phyloP scores from a whole-genome alignment of 2,888 invertebrate genomes.

The Lycocerus yunnanus region DNA sequence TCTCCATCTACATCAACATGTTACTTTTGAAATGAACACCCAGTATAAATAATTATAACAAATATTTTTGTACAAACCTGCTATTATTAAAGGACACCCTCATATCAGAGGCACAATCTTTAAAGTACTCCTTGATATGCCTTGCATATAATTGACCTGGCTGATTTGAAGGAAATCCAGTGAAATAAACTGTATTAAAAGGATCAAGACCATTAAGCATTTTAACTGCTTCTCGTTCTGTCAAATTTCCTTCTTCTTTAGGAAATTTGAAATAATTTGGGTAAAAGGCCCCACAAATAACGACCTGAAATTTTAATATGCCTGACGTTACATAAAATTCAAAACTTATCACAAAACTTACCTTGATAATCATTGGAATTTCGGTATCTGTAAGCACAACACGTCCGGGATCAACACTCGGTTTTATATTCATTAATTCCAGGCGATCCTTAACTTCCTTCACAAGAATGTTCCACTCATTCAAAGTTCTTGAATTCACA shows the following conservation, averaged over 20 bases:
- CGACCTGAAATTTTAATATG: constrained; percentile 58
- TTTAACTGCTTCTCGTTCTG: constrained; percentile 70
- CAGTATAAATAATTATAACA: too few species aligned
- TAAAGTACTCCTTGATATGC: constrained; percentile 65
- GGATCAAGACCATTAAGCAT: constrained; percentile 76
- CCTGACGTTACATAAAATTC: too few species aligned
- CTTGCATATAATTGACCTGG: constrained; percentile 73
- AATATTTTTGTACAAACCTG: constrained; percentile 51
- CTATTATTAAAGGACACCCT: constrained; percentile 60
- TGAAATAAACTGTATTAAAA: constrained; percentile 72
- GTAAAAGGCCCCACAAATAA: constrained; percentile 89
- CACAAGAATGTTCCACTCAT: constrained; percentile 74
- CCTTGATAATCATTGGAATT: constrained; percentile 68
- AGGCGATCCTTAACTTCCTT: constrained; percentile 72
- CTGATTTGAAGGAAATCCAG: constrained; percentile 64
- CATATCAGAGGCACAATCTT: constrained; percentile 58
- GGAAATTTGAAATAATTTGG: constrained; percentile 83
- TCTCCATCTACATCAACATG: too few species aligned
- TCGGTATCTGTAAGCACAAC: constrained; percentile 57
- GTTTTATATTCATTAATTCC: constrained; percentile 62
- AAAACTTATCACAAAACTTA: constrained; percentile 42
- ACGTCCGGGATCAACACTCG: constrained; percentile 56
- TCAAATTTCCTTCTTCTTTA: constrained; percentile 58
- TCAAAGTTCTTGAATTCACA: constrained; percentile 72
- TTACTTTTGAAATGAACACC: too few species aligned